A percentile compares a stretch with the other conserved stretches of the same genome.
phyloP scores from a whole-genome alignment of 1,140 invertebrate species.

The Panonychus citri region DNA sequence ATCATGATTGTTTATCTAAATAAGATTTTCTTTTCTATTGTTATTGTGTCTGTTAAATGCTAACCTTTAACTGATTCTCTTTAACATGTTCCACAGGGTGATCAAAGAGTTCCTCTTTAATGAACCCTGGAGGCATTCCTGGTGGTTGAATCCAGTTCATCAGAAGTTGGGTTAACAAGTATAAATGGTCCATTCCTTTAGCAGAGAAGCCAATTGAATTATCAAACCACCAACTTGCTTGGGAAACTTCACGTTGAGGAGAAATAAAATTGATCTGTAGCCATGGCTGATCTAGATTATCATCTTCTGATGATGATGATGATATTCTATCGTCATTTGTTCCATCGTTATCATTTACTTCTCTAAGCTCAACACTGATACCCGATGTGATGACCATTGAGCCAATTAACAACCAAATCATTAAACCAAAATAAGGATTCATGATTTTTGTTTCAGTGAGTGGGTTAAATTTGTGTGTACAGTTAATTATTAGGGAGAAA shows the following conservation, averaged over 20 bases:
- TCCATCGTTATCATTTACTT: background rate
- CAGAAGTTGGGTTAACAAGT: constrained; percentile 7
- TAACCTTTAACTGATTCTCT: constrained; percentile 4
- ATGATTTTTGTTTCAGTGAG: background rate
- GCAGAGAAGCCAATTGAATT: constrained; percentile 1
- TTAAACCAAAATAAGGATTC: background rate
- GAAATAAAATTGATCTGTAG: constrained; percentile 1
- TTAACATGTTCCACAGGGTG: constrained; percentile 4
- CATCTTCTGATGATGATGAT: too few relatives aligned
- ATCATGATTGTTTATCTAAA: too few relatives aligned
- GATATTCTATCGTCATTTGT: too few relatives aligned
- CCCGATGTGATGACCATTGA: background rate
- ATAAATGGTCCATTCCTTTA: constrained; percentile 11
- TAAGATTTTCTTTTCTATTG: background rate
- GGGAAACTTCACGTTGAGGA: background rate
- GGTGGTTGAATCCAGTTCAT: constrained; percentile 1
- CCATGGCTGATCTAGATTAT: background rate
- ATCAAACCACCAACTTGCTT: background rate
- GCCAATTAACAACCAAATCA: background rate
- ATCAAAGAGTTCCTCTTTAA: constrained; percentile 8
- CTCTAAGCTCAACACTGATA: background rate
- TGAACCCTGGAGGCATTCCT: constrained; percentile 7
- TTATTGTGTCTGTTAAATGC: background rate
- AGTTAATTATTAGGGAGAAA: too few relatives aligned
- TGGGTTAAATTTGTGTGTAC: background rate